These are phyloP conservation scores for Sarcophaga peregrina DNA, from an alignment of 1,140 invertebrate genomes.

Conservation along the genomic window DNA sequence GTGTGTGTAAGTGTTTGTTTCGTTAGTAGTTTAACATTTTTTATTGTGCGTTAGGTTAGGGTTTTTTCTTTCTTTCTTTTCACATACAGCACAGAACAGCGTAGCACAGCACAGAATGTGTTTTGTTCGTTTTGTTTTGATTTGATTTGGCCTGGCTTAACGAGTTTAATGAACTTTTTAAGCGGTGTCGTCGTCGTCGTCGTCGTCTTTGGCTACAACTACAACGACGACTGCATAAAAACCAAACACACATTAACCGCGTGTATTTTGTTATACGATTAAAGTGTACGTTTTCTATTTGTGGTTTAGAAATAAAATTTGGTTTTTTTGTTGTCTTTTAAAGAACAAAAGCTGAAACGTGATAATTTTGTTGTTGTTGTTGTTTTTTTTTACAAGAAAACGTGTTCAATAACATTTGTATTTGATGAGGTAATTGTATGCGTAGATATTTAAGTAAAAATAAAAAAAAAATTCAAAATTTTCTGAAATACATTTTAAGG, in stretches of 20 bases:
- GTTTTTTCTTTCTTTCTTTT: not conserved
- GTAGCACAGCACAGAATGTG: too few species aligned
- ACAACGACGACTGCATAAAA: not conserved
- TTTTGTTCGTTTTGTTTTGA: not conserved
- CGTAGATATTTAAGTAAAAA: too few species aligned
- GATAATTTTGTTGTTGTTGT: not conserved
- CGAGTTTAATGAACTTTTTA: not conserved
- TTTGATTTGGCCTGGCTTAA: not conserved
- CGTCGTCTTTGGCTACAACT: not conserved
- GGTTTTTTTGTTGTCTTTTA: not conserved
- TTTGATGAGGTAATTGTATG: not conserved
- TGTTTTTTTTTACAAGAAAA: not conserved
- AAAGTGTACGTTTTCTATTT: not conserved
- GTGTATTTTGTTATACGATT: too few species aligned
- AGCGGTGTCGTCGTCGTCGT: not conserved
- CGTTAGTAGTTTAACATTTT: not conserved
- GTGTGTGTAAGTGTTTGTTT: too few species aligned
- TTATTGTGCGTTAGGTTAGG: not conserved
- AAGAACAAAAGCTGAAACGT: conserved; percentile 3
- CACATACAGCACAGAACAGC: too few species aligned
- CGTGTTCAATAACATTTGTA: not conserved
- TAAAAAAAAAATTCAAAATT: too few species aligned
- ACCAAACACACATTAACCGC: too few species aligned
- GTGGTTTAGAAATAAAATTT: not conserved
- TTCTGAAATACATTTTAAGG: too few species aligned